These are phyloP conservation scores for Sarotherodon lohbergeri DNA, from an alignment of 2,113 vertebrate genomes.

Conservation along the genomic window DNA sequence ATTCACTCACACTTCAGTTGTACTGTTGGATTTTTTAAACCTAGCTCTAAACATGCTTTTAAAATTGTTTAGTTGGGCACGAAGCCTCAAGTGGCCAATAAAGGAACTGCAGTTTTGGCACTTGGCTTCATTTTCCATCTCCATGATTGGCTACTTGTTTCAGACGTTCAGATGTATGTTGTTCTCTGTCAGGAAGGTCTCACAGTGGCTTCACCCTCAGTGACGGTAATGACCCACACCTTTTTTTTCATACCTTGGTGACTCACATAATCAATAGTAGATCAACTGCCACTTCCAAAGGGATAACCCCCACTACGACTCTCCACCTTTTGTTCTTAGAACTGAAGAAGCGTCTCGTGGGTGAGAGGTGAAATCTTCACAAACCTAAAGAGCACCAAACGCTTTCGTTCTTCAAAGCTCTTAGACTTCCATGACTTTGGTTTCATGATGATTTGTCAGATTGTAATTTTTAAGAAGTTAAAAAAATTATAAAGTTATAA, in stretches of 20 bases:
- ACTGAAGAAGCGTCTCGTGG: fast-evolving
- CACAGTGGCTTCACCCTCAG: background rate
- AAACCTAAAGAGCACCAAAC: background rate
- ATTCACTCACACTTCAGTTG: background rate
- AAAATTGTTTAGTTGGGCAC: background rate
- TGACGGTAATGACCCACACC: background rate
- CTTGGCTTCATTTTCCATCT: background rate
- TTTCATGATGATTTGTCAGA: background rate
- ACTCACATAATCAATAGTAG: background rate
- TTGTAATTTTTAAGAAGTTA: background rate
- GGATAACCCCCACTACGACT: background rate
- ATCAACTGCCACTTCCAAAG: background rate
- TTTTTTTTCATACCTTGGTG: background rate
- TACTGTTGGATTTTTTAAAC: background rate
- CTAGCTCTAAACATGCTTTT: background rate
- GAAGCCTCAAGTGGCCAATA: background rate
- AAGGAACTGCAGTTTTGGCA: background rate
- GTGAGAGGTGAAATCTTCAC: background rate
- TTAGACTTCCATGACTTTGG: background rate
- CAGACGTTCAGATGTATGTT: background rate
- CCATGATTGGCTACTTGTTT: fast-evolving
- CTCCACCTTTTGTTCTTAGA: background rate
- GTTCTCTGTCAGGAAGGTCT: background rate
- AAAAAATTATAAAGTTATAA: background rate
- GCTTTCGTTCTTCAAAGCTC: background rate